Percentiles rank a stretch among this genome's conserved stretches.
phyloP scores from a whole-genome alignment of 2,113 vertebrate species.

The Leucosticte australis region DNA sequence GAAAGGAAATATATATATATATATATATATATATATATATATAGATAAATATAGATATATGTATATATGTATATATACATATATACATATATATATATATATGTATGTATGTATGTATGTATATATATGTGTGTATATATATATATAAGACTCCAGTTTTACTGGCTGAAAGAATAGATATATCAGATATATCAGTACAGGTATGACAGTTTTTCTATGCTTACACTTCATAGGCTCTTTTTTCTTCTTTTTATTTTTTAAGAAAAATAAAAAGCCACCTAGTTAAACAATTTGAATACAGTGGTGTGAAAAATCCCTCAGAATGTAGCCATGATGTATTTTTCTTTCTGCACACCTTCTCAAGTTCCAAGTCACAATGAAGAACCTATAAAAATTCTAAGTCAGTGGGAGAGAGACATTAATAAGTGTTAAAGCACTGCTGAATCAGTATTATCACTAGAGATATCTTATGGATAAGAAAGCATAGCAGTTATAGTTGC shows the following conservation, averaged over 20 bases:
- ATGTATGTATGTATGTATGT: too few relatives aligned
- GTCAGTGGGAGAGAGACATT: background rate
- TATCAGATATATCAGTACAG: background rate
- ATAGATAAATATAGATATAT: too few relatives aligned
- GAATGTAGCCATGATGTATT: background rate
- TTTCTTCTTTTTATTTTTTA: background rate
- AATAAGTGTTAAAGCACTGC: background rate
- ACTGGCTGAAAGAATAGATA: background rate
- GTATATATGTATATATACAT: background rate
- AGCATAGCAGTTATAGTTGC: background rate
- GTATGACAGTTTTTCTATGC: background rate
- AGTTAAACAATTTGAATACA: conserved; percentile 24
- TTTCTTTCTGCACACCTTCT: background rate
- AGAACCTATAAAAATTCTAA: conserved; percentile 4
- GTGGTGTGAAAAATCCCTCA: background rate
- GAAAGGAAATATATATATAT: background rate
- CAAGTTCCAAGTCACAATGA: background rate
- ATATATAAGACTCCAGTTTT: background rate
- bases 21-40: too few relatives aligned
- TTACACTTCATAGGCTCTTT: background rate
- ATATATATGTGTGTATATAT: background rate
- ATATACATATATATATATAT: background rate
- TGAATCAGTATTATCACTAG: background rate
- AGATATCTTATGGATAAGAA: background rate
- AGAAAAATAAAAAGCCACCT: background rate